A percentile compares a stretch with the other conserved stretches of the same genome.
phyloP scores from a whole-genome alignment of 2,113 vertebrate species.

The Chunga burmeisteri region DNA sequence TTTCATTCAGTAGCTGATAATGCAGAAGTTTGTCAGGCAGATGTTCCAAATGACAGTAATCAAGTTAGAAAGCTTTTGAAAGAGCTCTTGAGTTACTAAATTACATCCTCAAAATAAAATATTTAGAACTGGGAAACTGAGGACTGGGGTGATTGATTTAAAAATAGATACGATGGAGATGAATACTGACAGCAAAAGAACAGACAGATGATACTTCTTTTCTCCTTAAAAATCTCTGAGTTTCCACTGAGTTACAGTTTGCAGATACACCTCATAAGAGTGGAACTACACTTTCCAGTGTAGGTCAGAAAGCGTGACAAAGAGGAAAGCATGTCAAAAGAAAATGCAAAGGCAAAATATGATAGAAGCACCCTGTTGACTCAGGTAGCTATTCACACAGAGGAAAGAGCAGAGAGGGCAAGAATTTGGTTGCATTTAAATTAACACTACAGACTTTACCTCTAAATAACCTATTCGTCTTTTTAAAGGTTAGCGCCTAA shows the following conservation, averaged over 20 bases:
- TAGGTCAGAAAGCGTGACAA: background rate
- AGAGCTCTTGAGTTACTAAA: slow-evolving; percentile 26
- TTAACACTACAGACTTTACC: background rate
- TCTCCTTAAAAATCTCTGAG: background rate
- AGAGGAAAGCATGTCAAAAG: background rate
- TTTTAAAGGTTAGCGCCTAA: background rate
- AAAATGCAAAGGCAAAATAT: background rate
- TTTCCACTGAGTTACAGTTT: background rate
- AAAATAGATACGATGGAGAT: background rate
- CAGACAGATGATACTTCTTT: background rate
- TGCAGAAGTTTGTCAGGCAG: slow-evolving; percentile 35
- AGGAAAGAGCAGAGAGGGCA: background rate
- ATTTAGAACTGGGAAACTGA: background rate
- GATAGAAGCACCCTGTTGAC: background rate
- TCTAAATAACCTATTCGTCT: background rate
- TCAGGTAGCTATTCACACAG: fast-evolving
- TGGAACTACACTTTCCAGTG: background rate
- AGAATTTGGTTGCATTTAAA: background rate
- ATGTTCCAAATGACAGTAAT: slow-evolving; percentile 33
- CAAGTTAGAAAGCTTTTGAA: slow-evolving; percentile 34
- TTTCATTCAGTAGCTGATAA: slow-evolving; percentile 18
- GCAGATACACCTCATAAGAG: background rate
- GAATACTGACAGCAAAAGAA: background rate
- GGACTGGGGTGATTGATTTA: background rate
- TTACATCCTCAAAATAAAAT: slow-evolving; percentile 34